Evolutionary conservation across 2,888 invertebrate genomes (phyloP), one percentile per base, ranked within the genome.

Genomic region (Ypsolopha scabrella): DNA sequence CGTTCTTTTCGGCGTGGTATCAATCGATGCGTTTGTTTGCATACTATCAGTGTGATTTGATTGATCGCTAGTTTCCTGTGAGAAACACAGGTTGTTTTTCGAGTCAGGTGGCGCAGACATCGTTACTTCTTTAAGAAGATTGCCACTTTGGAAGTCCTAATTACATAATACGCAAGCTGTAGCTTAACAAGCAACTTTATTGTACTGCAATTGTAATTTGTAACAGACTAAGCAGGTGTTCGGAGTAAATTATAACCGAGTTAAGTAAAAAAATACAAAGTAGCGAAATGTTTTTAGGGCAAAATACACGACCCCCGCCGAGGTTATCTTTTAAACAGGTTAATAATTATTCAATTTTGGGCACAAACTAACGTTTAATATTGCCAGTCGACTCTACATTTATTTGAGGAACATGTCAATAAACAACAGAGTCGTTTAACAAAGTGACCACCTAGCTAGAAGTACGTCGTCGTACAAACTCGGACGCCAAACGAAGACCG

Each of bases 21-120:
- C 75, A 70, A 73, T 63, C 65, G 65, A 70, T 72, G 72, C 64
- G 65, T 70, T 60, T 76, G 75, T 77, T 80, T 78, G 78, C 78
- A 79, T 75, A 77, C 72, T 68, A 62, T 70, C 72, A 70, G 67
- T 75, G 73, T 74, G 76, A 79, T 80, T 76, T 75, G 76, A 82
- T 79, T 77, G 73, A 80, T 75, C 67, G 74, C 70, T 64, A 69
- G 73, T 78, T 79, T 79, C 79, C 80, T 80, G 75, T 78, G 77
- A 79, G 80, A 78, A 80, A 74, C 74, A 68, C 75, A 72, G 75
- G 70, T 77, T 77, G 78, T 76, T 80, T 80, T 70, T 72, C 70
- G 70, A 76, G 72, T 71, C 72, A 75, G 74, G 75, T 75, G 73
- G 71, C 67, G 63, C 64, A 61, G 69, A 24, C 24, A 24, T 24